A percentile compares a stretch with the other conserved stretches of the same genome.
Conservation (phyloP, 2,888 invertebrate genomes). For the Mimumesa dahlbomi region DNA sequence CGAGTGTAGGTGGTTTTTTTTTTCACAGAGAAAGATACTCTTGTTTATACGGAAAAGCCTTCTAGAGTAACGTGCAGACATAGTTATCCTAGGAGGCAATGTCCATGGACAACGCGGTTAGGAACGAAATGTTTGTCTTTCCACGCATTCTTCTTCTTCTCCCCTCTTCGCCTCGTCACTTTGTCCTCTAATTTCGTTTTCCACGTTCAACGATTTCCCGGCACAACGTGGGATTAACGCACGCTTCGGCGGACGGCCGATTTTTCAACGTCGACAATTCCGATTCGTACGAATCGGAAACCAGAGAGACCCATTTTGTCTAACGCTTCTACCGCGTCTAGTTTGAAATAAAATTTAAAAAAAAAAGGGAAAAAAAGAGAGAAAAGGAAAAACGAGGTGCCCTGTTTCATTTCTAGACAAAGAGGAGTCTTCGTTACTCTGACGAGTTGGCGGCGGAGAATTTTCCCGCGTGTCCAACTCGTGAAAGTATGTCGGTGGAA, state of each 20-base stretch:
- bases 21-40: conserved; percentile 15
- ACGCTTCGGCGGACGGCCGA: conserved; percentile 11
- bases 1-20: conserved; percentile 6
- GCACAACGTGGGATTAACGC: conserved; percentile 27
- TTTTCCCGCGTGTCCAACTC: conserved; percentile 13
- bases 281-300: too few relatives aligned
- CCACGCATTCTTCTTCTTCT: conserved; percentile 16
- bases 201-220: conserved; percentile 4
- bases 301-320: conserved; percentile 2
- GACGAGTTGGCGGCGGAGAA: conserved; percentile 10
- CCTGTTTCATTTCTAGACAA: conserved; percentile 18
- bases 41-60: conserved; percentile 3
- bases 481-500: conserved; percentile 11
- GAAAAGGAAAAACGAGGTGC: conserved; percentile 12
- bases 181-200: conserved; percentile 4
- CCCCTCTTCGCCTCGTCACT: conserved; percentile 24
- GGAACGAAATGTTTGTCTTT: conserved; percentile 56
- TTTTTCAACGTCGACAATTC: conserved; percentile 9
- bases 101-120: conserved; percentile 48
- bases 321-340: neutral
- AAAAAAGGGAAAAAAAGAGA: neutral
- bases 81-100: conserved; percentile 37
- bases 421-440: conserved; percentile 24
- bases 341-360: neutral
- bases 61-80: conserved; percentile 18